Conservation (phyloP, 2,113 vertebrate genomes). For the Porphyrio hochstetteri region DNA sequence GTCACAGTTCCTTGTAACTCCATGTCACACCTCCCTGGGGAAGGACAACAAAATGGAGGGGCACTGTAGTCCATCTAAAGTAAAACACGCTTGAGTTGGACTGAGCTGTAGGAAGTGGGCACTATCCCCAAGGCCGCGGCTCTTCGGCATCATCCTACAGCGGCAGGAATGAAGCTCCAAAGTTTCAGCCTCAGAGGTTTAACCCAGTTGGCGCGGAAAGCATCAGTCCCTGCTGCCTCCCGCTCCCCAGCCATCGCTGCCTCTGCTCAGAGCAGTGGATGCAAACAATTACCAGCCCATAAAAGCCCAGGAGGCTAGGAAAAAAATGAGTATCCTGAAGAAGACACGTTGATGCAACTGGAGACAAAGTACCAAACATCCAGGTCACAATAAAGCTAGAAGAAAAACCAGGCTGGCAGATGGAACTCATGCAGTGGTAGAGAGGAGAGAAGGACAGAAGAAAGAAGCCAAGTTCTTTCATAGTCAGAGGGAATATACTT, state of each 20-base stretch:
- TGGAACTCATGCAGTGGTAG: background rate
- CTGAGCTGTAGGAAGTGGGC: fast-evolving
- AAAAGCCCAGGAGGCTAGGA: background rate
- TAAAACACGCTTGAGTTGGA: background rate
- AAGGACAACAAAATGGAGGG: background rate
- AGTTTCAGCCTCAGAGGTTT: background rate
- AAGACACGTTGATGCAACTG: background rate
- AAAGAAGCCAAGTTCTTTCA: background rate
- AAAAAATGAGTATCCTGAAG: background rate
- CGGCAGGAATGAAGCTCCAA: background rate
- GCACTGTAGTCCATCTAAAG: background rate
- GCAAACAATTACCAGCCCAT: background rate
- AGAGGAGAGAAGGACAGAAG: background rate
- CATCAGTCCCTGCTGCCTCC: background rate
- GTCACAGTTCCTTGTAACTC: background rate
- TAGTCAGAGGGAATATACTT: background rate
- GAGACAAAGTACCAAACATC: background rate
- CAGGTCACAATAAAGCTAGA: background rate
- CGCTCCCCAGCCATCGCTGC: background rate
- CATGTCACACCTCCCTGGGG: background rate
- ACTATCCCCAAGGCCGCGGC: background rate
- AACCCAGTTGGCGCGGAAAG: background rate
- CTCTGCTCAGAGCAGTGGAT: background rate
- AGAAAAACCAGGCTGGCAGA: background rate
- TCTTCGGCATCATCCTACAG: background rate